A percentile compares a stretch with the other conserved stretches of the same genome.
These are phyloP conservation scores for Athalia rosae DNA, from an alignment of 2,888 invertebrate species.

Conservation along the genomic window DNA sequence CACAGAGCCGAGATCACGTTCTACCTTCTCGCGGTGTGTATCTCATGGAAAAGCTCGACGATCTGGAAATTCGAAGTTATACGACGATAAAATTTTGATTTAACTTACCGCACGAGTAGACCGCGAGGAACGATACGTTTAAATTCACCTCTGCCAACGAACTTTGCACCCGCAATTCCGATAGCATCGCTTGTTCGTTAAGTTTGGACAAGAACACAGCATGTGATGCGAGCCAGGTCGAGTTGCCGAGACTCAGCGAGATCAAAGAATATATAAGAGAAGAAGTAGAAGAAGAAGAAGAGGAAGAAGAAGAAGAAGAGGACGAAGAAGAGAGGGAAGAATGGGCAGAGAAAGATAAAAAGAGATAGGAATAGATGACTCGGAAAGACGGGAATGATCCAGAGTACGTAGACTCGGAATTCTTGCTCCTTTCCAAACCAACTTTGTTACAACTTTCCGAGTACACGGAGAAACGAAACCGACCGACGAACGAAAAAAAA, in stretches of 20 bases:
- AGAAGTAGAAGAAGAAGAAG: slow-evolving; percentile 3
- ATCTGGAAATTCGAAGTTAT: not conserved
- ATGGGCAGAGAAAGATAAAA: not conserved
- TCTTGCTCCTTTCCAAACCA: slow-evolving; percentile 36
- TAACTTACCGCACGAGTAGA: too few relatives aligned
- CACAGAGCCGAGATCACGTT: too few relatives aligned
- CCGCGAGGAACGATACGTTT: too few relatives aligned
- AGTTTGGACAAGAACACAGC: slow-evolving; percentile 28
- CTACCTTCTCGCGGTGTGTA: too few relatives aligned
- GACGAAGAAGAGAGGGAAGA: not conserved
- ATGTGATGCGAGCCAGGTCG: not conserved
- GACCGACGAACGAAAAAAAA: too few relatives aligned
- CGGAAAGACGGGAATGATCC: slow-evolving; percentile 17
- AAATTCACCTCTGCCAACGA: not conserved
- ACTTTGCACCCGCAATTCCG: slow-evolving; percentile 10
- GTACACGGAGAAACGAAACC: too few relatives aligned
- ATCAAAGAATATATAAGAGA: not conserved
- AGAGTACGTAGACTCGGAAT: not conserved
- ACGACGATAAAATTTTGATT: too few relatives aligned
- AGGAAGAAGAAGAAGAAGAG: not conserved
- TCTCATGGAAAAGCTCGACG: too few relatives aligned
- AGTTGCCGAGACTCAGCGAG: not conserved
- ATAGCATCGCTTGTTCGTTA: slow-evolving; percentile 38
- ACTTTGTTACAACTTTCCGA: slow-evolving; percentile 41
- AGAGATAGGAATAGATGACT: not conserved